These are phyloP conservation scores for Carpatolechia fugitivella DNA, from an alignment of 2,888 invertebrate genomes.

Conservation along the genomic window DNA sequence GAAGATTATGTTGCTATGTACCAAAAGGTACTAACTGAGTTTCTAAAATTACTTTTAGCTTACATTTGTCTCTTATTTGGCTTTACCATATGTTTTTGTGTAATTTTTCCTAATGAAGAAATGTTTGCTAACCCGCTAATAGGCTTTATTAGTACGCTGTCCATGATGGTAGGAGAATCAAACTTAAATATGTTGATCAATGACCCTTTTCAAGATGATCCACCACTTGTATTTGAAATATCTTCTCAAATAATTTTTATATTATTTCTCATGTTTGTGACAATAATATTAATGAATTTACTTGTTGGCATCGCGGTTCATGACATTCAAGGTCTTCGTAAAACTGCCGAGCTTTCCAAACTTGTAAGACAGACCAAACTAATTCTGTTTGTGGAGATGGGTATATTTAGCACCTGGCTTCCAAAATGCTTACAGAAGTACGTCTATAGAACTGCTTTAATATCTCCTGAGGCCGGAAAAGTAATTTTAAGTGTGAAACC, in stretches of 20 bases:
- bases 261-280: slow-evolving; percentile 89
- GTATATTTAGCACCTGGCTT: slow-evolving; percentile 87
- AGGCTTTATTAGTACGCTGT: slow-evolving; percentile 89
- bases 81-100: slow-evolving; percentile 92
- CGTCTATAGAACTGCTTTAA: slow-evolving; percentile 87
- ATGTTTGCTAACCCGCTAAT: slow-evolving; percentile 91
- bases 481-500: slow-evolving; percentile 91
- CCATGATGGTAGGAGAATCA: slow-evolving; percentile 94
- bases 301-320: slow-evolving; percentile 93
- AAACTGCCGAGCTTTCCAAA: slow-evolving; percentile 90
- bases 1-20: slow-evolving; percentile 96
- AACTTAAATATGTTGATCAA: slow-evolving; percentile 87
- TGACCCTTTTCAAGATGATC: slow-evolving; percentile 83
- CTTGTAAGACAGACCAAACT: slow-evolving; percentile 90
- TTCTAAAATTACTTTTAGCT: slow-evolving; percentile 88
- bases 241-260: slow-evolving; percentile 90
- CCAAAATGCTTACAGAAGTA: slow-evolving; percentile 86
- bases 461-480: slow-evolving; percentile 89
- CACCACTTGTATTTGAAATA: slow-evolving; percentile 85
- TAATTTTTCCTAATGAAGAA: slow-evolving; percentile 90
- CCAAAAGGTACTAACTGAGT: slow-evolving; percentile 90
- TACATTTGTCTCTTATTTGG: slow-evolving; percentile 91
- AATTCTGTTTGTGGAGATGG: slow-evolving; percentile 90
- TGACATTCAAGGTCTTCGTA: slow-evolving; percentile 90
- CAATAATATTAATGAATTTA: slow-evolving; percentile 91